These are phyloP conservation scores for Drosophila tristis DNA, from an alignment of 1,140 invertebrate genomes.

Conservation along the genomic window DNA sequence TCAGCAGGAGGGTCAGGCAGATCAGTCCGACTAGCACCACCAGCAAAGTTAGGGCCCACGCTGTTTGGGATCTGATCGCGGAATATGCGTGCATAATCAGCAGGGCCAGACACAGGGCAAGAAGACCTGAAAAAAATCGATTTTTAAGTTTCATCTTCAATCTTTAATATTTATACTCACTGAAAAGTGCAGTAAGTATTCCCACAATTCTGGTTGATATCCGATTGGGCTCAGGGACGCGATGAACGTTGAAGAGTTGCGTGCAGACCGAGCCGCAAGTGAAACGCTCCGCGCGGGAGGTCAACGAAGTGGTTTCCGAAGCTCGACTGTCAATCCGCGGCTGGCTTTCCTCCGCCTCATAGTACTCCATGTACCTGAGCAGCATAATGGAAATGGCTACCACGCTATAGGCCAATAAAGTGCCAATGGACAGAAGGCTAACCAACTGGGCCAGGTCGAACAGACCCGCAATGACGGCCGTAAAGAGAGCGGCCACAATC, in stretches of 20 bases:
- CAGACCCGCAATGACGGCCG: constrained; percentile 92
- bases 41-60: constrained; percentile 67
- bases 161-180: constrained; percentile 37
- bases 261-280: constrained; percentile 54
- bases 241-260: constrained; percentile 71
- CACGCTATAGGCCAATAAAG: constrained; percentile 95
- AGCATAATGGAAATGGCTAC: constrained; percentile 95
- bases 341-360: constrained; percentile 45
- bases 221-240: constrained; percentile 51
- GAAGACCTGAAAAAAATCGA: constrained; percentile 46
- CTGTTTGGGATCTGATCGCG: constrained; percentile 44
- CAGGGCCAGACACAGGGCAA: constrained; percentile 66
- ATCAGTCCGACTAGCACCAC: constrained; percentile 58
- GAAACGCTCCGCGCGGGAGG: constrained; percentile 48
- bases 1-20: constrained; percentile 57
- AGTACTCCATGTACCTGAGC: constrained; percentile 85
- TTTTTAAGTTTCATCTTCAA: background rate
- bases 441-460: constrained; percentile 95
- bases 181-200: constrained; percentile 58
- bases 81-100: constrained; percentile 70
- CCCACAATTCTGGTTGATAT: constrained; percentile 71
- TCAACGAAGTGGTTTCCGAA: constrained; percentile 65
- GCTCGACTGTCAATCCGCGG: constrained; percentile 13
- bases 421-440: constrained; percentile 98
- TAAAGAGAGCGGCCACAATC: constrained; percentile 88